Evolutionary conservation across 2,113 vertebrate species (phyloP), one percentile per base, ranked within the genome.

Genomic region (Toxotes jaculatrix): DNA sequence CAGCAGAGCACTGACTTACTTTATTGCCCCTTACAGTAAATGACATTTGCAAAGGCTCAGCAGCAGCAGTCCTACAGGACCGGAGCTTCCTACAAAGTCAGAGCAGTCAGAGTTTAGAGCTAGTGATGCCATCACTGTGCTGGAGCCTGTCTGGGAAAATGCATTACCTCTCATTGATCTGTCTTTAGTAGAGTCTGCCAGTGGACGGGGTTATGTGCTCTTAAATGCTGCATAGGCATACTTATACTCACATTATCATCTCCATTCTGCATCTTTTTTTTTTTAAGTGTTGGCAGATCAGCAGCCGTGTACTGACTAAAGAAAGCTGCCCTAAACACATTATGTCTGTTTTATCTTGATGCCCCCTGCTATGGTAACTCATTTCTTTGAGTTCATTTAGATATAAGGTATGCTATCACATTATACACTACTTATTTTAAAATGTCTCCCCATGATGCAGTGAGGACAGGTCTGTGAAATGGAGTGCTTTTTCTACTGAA

Each of bases 111-210:
- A 63, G 78, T 79, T 83, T 31, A 84, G 77, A 87, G 66, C 27
- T 55, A 42, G 51, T 17, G 14, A 80, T 73, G 73, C 82, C 72
- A 63, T 81, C 51, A 32, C 34, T 12, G 49, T 55, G 36, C 63
- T 66, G 61, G 59, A 67, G 71, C 51, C 66, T 51, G 69, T 77
- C 79, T 69, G 80, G 79, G 74, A 77, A 75, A 82, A 64, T 83
- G 62, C 86, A 88, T 89, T 82, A 89, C 61, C 57, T 19, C 38
- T 77, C 77, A 91, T 91, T 77, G 86, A 91, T 91, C 79, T 65
- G 80, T 51, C 56, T 77, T 65, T 19, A 79, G 56, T 53, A 32
- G 51, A 83, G 53, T 75, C 60, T 49, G 55, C 7, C 43, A 63
- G 42, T 23, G 5, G 63, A 31, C 4, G 4, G 12, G 40, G 40